Conservation (phyloP, 2,113 vertebrate genomes). For the Agelaius phoeniceus region DNA sequence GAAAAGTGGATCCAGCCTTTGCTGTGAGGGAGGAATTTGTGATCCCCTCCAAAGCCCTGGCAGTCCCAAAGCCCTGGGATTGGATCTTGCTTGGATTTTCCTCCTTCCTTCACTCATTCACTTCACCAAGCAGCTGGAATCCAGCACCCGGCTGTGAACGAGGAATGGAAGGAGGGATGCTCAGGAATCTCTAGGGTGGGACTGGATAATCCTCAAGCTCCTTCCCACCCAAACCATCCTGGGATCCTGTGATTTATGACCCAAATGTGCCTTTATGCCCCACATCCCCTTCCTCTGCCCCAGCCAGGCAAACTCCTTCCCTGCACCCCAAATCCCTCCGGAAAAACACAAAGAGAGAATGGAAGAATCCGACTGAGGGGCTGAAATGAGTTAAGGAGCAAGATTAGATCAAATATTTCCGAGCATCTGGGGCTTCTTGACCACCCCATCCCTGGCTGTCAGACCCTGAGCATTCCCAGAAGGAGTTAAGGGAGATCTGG, state of each 20-base stretch:
- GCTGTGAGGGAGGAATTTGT: background rate
- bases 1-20: background rate
- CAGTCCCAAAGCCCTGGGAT: background rate
- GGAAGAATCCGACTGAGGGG: background rate
- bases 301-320: background rate
- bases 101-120: background rate
- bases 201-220: background rate
- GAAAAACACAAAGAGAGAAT: background rate
- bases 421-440: conserved; percentile 27
- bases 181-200: background rate
- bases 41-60: background rate
- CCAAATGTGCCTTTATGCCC: background rate
- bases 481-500: conserved; percentile 31
- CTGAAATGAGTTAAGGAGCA: background rate
- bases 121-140: background rate
- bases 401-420: conserved; percentile 43
- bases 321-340: background rate
- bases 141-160: background rate
- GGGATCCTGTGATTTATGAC: background rate
- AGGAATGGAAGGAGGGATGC: background rate
- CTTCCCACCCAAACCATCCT: background rate
- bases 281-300: background rate
- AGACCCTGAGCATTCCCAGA: conserved; percentile 32
- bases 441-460: background rate
- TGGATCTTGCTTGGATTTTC: background rate